These are phyloP conservation scores for Acrossocheilus fasciatus DNA, from an alignment of 2,797 vertebrate genomes.

Conservation along the genomic window DNA sequence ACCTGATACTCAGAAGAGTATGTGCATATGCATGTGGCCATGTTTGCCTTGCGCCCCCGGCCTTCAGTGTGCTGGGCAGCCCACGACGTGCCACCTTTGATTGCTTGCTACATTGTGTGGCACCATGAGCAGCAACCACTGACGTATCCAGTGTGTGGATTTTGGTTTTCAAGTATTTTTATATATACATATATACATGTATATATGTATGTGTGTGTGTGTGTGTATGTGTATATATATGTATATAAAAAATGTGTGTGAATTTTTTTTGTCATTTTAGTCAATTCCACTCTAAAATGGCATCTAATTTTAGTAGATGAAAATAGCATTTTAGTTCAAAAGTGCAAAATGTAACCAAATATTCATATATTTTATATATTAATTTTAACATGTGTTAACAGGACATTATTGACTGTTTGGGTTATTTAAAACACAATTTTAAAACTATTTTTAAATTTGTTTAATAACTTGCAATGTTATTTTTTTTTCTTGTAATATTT, in stretches of 20 bases:
- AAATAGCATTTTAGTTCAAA: background rate
- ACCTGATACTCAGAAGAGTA: conserved; percentile 55
- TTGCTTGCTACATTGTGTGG: conserved; percentile 56
- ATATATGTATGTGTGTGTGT: too few relatives aligned
- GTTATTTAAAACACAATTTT: background rate
- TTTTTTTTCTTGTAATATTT: too few relatives aligned
- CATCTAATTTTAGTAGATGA: background rate
- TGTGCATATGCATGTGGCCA: conserved; percentile 67
- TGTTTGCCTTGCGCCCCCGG: background rate
- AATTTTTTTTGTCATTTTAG: background rate
- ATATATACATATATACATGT: too few relatives aligned
- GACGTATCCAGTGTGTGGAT: background rate
- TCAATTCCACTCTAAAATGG: background rate
- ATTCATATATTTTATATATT: background rate
- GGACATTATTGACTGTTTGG: background rate
- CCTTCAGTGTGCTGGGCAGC: conserved; percentile 31
- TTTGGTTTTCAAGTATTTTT: background rate
- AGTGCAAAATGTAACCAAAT: background rate
- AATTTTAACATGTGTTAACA: background rate
- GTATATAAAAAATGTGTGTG: too few relatives aligned
- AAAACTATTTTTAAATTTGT: background rate
- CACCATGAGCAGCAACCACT: conserved; percentile 18
- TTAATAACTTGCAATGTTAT: background rate
- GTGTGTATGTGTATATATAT: too few relatives aligned
- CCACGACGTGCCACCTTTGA: conserved; percentile 70